A percentile compares a stretch with the other conserved stretches of the same genome.
Evolutionary conservation across 2,113 vertebrate genomes (phyloP).

Genomic region (Periophthalmus modestus): DNA sequence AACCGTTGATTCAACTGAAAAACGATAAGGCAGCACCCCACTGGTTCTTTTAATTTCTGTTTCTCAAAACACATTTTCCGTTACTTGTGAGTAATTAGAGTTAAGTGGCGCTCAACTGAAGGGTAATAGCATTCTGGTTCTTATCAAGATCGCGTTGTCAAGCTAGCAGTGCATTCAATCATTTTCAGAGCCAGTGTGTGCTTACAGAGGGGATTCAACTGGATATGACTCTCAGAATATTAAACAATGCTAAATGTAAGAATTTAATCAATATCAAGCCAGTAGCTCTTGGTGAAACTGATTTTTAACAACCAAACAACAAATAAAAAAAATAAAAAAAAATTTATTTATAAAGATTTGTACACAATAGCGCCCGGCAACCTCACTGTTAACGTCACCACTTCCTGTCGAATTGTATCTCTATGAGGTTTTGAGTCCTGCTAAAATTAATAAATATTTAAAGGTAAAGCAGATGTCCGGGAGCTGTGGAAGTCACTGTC

Average conservation of each 20-base stretch:
- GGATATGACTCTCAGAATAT: background rate
- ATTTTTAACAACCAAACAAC: too few relatives aligned
- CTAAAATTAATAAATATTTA: too few relatives aligned
- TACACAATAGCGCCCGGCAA: too few relatives aligned
- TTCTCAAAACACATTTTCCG: conserved; percentile 15
- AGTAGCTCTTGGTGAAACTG: too few relatives aligned
- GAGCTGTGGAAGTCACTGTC: too few relatives aligned
- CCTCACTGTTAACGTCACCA: too few relatives aligned
- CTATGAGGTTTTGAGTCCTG: too few relatives aligned
- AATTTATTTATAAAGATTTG: too few relatives aligned
- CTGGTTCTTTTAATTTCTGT: conserved; percentile 14
- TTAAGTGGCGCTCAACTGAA: conserved; percentile 5
- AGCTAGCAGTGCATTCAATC: conserved; percentile 30
- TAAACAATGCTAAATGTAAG: conserved; percentile 27
- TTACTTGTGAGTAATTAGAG: conserved; percentile 35
- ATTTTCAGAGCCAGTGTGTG: background rate
- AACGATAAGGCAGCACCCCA: background rate
- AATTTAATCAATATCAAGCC: too few relatives aligned
- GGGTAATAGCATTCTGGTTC: conserved; percentile 30
- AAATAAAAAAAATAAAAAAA: too few relatives aligned
- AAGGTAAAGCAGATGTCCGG: too few relatives aligned
- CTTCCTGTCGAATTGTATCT: too few relatives aligned
- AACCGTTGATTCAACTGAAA: conserved; percentile 32
- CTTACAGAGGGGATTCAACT: background rate
- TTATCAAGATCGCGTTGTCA: conserved; percentile 34